phyloP scores from a whole-genome alignment of 2,113 vertebrate genomes.

The Sebastes schlegelii region DNA sequence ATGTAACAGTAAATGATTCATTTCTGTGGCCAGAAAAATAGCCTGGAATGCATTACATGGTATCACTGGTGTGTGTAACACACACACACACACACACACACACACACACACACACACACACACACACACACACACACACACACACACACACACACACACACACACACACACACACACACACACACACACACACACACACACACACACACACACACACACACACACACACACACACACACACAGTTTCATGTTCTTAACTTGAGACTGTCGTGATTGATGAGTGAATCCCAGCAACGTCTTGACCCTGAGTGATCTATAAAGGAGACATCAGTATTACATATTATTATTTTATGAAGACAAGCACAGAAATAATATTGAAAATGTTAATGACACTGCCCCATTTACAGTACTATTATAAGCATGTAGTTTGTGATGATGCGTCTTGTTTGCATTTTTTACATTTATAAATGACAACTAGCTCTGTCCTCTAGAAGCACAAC shows the following conservation, averaged over 20 bases:
- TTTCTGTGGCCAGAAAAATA: constrained; percentile 16
- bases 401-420: background rate
- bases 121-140: too few species aligned
- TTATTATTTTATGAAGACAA: constrained; percentile 3
- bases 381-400: background rate
- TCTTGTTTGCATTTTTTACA: background rate
- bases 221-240: too few species aligned
- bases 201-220: too few species aligned
- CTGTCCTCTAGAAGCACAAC: too few species aligned
- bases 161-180: too few species aligned
- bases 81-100: background rate
- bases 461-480: too few species aligned
- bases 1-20: constrained; percentile 55
- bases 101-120: too few species aligned
- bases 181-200: too few species aligned
- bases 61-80: background rate
- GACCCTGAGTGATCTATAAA: constrained; percentile 59
- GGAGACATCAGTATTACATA: background rate
- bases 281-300: constrained; percentile 24
- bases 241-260: constrained; percentile 35
- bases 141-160: too few species aligned
- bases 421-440: background rate
- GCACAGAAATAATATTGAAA: background rate
- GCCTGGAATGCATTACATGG: constrained; percentile 11
- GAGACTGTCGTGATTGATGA: constrained; percentile 28